These are phyloP conservation scores for Philopotamus ludificatus DNA, from an alignment of 1,140 invertebrate species.

Conservation along the genomic window DNA sequence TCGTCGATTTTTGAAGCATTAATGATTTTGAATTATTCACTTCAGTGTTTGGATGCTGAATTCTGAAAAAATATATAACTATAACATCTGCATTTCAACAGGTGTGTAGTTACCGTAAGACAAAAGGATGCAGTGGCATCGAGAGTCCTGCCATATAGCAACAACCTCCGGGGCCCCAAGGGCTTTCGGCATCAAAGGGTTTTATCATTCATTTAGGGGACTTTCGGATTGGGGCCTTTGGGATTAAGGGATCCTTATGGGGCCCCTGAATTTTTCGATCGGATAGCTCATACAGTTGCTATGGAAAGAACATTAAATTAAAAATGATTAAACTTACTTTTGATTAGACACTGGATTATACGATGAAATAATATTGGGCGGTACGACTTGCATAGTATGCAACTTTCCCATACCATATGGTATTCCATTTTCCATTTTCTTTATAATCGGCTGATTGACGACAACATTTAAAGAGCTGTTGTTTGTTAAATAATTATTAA, in stretches of 20 bases:
- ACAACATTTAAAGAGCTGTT: slow-evolving; percentile 24
- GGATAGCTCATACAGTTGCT: too few relatives aligned
- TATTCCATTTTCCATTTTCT: slow-evolving; percentile 18
- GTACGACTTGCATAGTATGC: slow-evolving; percentile 38
- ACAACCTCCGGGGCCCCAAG: too few relatives aligned
- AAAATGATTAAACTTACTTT: slow-evolving; percentile 14
- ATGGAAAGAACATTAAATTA: too few relatives aligned
- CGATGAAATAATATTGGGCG: slow-evolving; percentile 30
- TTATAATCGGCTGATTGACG: slow-evolving; percentile 12
- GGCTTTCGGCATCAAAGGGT: too few relatives aligned
- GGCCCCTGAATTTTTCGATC: too few relatives aligned
- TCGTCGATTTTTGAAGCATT: neutral
- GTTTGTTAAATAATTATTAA: slow-evolving; percentile 26
- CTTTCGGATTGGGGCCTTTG: too few relatives aligned
- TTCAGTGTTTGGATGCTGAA: neutral
- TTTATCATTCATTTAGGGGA: too few relatives aligned
- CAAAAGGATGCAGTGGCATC: neutral
- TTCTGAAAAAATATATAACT: neutral
- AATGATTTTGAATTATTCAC: neutral
- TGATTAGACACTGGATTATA: slow-evolving; percentile 30
- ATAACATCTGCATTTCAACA: neutral
- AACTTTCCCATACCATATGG: slow-evolving; percentile 31
- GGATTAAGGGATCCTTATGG: too few relatives aligned
- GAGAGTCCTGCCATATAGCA: neutral
- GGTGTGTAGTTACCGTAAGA: neutral